Evolutionary conservation across 2,113 vertebrate species (phyloP).

Genomic region (Urocolius indicus): DNA sequence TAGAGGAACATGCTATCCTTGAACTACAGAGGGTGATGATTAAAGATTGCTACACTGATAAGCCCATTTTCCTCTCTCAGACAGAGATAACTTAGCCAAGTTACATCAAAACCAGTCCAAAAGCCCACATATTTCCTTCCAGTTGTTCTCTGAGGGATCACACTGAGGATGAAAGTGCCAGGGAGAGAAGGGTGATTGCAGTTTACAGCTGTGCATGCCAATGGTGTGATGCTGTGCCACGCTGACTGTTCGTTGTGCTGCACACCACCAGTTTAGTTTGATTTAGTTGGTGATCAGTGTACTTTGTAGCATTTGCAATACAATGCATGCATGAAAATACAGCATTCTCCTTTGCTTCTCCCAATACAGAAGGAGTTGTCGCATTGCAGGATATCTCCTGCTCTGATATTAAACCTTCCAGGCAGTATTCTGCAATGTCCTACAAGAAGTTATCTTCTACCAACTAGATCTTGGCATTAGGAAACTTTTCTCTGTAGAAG

Average conservation of each 20-base stretch:
- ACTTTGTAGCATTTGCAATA: background rate
- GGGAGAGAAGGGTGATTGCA: background rate
- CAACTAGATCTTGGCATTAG: background rate
- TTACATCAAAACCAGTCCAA: background rate
- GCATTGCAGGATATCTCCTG: background rate
- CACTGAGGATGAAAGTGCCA: background rate
- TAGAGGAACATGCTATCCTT: background rate
- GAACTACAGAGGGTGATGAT: background rate
- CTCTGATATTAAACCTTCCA: background rate
- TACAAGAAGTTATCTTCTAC: background rate
- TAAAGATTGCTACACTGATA: background rate
- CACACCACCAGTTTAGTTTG: background rate
- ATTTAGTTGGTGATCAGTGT: background rate
- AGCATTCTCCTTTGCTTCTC: background rate
- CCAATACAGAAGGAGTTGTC: background rate
- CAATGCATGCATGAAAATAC: background rate
- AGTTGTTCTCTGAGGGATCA: background rate
- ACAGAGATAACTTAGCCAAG: background rate
- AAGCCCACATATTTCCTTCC: background rate
- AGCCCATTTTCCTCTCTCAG: background rate
- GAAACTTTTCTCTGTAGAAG: background rate
- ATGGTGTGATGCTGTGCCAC: background rate
- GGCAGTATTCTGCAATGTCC: background rate
- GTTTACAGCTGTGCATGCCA: background rate
- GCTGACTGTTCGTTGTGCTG: background rate